Percentiles rank a stretch among this genome's conserved stretches.
Conservation (phyloP, 2,888 invertebrate species). For the Drosophila engyochracea region DNA sequence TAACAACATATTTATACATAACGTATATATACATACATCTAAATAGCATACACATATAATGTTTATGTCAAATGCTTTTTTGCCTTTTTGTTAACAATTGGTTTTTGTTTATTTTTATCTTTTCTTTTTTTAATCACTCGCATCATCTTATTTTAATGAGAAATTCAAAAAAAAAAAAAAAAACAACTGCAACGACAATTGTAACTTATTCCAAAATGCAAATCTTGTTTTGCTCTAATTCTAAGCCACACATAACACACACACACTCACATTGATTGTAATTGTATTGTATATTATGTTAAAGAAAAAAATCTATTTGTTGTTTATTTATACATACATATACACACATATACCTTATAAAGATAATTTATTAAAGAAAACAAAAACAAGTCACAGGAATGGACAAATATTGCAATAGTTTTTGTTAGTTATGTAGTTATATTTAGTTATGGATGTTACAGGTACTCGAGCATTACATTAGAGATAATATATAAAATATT, state of each 20-base stretch:
- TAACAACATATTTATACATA: conserved; percentile 45
- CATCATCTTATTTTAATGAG: conserved; percentile 21
- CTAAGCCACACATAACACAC: conserved; percentile 49
- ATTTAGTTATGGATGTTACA: not conserved
- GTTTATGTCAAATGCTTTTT: conserved; percentile 63
- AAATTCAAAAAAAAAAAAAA: conserved; percentile 38
- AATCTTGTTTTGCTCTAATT: conserved; percentile 69
- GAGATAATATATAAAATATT: not conserved
- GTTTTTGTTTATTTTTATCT: conserved; percentile 5
- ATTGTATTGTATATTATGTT: conserved; percentile 77
- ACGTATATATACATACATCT: conserved; percentile 51
- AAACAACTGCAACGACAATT: conserved; percentile 65
- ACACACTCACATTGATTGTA: conserved; percentile 59
- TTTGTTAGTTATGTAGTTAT: not conserved
- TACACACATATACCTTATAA: conserved; percentile 65
- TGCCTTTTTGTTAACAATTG: conserved; percentile 14
- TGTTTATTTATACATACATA: conserved; percentile 77
- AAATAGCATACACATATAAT: conserved; percentile 58
- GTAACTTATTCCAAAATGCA: conserved; percentile 70
- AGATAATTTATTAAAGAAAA: conserved; percentile 73
- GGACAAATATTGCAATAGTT: conserved; percentile 5
- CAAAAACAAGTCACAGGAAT: conserved; percentile 52
- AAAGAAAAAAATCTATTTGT: conserved; percentile 68
- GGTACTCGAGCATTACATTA: not conserved
- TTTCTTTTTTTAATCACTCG: conserved; percentile 25